These are phyloP conservation scores for Chironomus tepperi DNA, from an alignment of 1,140 invertebrate species.

Conservation along the genomic window DNA sequence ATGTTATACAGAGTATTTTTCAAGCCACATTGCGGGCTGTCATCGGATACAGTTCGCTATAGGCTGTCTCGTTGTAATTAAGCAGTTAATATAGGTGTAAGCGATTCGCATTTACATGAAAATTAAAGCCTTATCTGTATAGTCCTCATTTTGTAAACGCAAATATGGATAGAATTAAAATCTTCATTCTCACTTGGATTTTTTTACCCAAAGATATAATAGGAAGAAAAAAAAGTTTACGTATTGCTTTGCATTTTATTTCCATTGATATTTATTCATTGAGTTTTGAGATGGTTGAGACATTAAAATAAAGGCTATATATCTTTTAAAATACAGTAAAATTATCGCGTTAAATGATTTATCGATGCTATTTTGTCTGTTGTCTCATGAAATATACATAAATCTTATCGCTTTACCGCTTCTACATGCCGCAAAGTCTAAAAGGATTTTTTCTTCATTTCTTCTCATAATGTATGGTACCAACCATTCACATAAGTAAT, in stretches of 20 bases:
- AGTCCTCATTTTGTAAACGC: background rate
- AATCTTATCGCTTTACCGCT: background rate
- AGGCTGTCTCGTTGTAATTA: background rate
- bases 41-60: background rate
- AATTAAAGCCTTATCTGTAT: background rate
- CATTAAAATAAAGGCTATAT: constrained; percentile 9
- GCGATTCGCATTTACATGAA: background rate
- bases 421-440: background rate
- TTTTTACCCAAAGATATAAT: too few species aligned
- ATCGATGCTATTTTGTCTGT: background rate
- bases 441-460: background rate
- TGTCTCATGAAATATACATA: constrained; percentile 14
- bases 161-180: background rate
- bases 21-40: constrained; percentile 10
- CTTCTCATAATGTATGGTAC: background rate
- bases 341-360: background rate
- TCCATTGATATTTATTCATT: too few species aligned
- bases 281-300: background rate
- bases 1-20: background rate
- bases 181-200: background rate
- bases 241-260: too few species aligned
- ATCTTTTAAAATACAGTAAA: background rate
- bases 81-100: background rate
- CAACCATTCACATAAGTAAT: background rate
- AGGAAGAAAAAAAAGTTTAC: too few species aligned